Conservation (phyloP, 2,797 vertebrate genomes). For the Lutjanus campechanus region DNA sequence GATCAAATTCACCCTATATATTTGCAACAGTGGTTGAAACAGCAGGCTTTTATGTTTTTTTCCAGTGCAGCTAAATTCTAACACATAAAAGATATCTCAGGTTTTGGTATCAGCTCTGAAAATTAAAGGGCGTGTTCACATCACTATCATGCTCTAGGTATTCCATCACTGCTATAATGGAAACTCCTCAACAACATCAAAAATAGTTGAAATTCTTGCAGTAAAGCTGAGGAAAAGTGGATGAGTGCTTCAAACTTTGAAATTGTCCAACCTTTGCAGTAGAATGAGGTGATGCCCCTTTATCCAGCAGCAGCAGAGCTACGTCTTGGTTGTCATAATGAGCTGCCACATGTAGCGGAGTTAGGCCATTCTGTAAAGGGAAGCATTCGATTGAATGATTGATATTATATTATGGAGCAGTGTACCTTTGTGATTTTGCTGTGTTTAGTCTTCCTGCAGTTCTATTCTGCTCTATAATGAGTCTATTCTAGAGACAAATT, state of each 20-base stretch:
- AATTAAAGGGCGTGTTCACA: neutral
- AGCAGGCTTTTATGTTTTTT: neutral
- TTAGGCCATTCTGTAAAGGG: constrained; percentile 92
- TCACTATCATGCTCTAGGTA: too few relatives aligned
- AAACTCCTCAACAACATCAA: neutral
- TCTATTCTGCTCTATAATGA: neutral
- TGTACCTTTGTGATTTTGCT: neutral
- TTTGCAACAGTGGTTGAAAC: neutral
- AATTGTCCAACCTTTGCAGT: constrained; percentile 90
- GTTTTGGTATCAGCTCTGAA: neutral
- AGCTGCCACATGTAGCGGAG: constrained; percentile 94
- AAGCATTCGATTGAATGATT: constrained; percentile 12
- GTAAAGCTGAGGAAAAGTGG: neutral
- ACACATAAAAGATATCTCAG: neutral
- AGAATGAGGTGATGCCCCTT: constrained; percentile 91
- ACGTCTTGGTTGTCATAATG: constrained; percentile 97
- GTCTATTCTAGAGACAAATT: neutral
- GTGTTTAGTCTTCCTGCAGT: neutral
- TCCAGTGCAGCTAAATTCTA: neutral
- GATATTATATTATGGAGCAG: neutral
- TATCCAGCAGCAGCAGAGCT: constrained; percentile 94
- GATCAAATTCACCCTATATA: neutral
- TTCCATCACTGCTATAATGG: too few relatives aligned
- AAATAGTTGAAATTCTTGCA: neutral
- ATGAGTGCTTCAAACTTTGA: neutral